These are phyloP conservation scores for Thalassaphorura encarpata DNA, from an alignment of 1,140 invertebrate species.

Conservation along the genomic window DNA sequence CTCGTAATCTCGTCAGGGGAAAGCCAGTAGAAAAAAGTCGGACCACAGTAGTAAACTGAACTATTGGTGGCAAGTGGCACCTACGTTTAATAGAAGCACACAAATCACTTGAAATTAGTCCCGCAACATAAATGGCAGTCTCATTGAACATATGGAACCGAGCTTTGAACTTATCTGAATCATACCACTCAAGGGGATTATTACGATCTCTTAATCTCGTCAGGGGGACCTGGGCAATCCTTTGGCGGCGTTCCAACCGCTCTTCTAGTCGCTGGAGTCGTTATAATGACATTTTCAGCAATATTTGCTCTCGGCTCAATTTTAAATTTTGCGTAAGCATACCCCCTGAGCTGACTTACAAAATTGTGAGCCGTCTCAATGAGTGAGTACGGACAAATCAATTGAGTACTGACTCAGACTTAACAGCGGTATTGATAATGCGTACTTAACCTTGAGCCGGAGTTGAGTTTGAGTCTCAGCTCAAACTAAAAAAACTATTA, in stretches of 20 bases:
- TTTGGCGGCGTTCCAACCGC: neutral
- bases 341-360: no score
- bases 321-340: no score
- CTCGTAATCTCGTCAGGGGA: neutral
- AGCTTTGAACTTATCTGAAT: constrained; percentile 3
- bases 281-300: no score
- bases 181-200: constrained; percentile 4
- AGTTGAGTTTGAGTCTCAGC: no score
- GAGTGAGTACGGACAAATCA: no score
- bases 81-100: neutral
- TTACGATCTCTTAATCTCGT: neutral
- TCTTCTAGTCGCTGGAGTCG: neutral
- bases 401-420: no score
- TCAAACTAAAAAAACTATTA: no score
- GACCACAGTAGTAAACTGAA: constrained; percentile 2
- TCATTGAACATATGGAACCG: constrained; percentile 19
- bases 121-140: constrained; percentile 4
- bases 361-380: no score
- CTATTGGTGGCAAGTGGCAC: neutral
- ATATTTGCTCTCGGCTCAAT: no score
- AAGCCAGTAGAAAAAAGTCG: neutral
- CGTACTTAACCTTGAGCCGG: no score
- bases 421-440: no score
- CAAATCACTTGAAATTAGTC: constrained; percentile 4
- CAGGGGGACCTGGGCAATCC: neutral